Evolutionary conservation across 2,888 invertebrate species (phyloP), one percentile per base, ranked within the genome.

Genomic region (Vesta saturnalis): DNA sequence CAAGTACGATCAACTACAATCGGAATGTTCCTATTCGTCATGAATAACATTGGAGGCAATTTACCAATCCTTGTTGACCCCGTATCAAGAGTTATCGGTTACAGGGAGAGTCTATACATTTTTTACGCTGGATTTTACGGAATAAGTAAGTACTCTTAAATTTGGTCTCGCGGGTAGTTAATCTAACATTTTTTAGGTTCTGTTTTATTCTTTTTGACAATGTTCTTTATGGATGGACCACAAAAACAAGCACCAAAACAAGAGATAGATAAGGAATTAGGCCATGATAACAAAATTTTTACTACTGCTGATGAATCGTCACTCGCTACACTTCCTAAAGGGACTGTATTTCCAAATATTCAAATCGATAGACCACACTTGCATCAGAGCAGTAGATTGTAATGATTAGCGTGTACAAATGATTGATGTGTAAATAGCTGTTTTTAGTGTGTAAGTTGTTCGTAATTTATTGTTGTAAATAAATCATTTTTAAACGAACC

Each of bases 1-100:
- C 89, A 91, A 4, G 89, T 94, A 12, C 88, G 95, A 55, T 95
- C 95, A 2, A 94, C 94, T 43, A 93, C 94, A 0, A 91, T 95
- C 12, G 95, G 95, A 0, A 89, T 95, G 30, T 95, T 95, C 81
- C 87, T 95, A 43, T 96, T 96, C 83, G 94, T 95, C 1, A 95
- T 95, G 94, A 95, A 95, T 86, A 96, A 95, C 84, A 90, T 95
- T 69, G 95, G 95, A 4, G 95, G 95, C 35, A 95, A 95, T 84
- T 85, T 95, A 77, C 95, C 95, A 22, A 94, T 95, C 77, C 86
- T 94, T 5, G 94, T 95, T 1, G 94, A 95, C 82, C 95, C 95
- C 0, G 90, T 95, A 1, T 90, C 94, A 60, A 92, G 93, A 82
- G 87, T 88, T 1, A 91, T 94, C 67, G 94, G 94, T 6, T 95